A percentile compares a stretch with the other conserved stretches of the same genome.
Evolutionary conservation across 1,140 invertebrate species (phyloP).

Genomic region (Hermetia illucens): DNA sequence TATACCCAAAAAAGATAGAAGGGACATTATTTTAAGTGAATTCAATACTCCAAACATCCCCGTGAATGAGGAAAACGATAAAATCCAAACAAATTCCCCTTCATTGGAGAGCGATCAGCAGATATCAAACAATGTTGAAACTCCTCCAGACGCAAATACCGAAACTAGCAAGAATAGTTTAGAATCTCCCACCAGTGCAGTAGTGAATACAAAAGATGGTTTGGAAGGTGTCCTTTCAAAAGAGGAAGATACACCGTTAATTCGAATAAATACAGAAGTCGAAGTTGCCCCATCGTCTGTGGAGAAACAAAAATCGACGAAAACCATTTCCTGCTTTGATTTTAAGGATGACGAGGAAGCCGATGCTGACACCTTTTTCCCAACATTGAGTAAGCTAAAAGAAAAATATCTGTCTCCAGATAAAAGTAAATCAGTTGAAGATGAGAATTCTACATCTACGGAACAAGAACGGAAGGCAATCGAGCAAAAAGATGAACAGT

Average conservation of each 20-base stretch:
- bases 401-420: conserved; percentile 10
- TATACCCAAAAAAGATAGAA: conserved; percentile 29
- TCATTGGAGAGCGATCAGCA: conserved; percentile 38
- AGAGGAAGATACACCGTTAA: too few species aligned
- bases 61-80: conserved; percentile 23
- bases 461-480: conserved; percentile 5
- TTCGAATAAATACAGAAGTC: too few species aligned
- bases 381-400: conserved; percentile 9
- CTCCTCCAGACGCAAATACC: conserved; percentile 32
- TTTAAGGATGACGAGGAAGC: conserved; percentile 39
- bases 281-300: too few species aligned
- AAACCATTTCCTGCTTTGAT: conserved; percentile 44
- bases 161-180: conserved; percentile 33
- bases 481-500: conserved; percentile 9
- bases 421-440: conserved; percentile 4
- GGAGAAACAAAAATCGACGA: too few species aligned
- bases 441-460: conserved; percentile 1
- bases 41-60: too few species aligned
- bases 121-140: conserved; percentile 37
- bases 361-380: conserved; percentile 9
- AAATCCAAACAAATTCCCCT: conserved; percentile 33
- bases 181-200: conserved; percentile 35
- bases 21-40: conserved; percentile 16
- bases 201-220: conserved; percentile 29
- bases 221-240: conserved; percentile 24